Conservation (phyloP, 2,113 vertebrate genomes). For the cattle (Bos taurus) region ARS-UCD2.0 NC_037336.1:92664501-92665000, state of each 20-base stretch:
- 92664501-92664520: background rate
- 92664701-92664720: background rate
- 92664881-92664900: background rate
- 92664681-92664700: background rate
- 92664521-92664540: background rate
- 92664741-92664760: background rate
- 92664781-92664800: background rate
- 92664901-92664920: background rate
- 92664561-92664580: background rate
- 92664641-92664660: background rate
- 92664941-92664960: background rate
- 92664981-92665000: background rate
- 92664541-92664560: background rate
- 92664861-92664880: background rate
- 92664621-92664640: background rate
- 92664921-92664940: background rate
- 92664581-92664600: background rate
- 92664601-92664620: background rate
- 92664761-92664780: background rate
- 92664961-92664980: background rate
- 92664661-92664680: background rate
- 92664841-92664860: background rate
- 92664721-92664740: background rate
- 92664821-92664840: background rate
- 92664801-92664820: background rate